A percentile compares a stretch with the other conserved stretches of the same genome.
phyloP scores from a whole-genome alignment of 53 echinoderm and acorn worm genomes.

The Arbacia lixula region DNA sequence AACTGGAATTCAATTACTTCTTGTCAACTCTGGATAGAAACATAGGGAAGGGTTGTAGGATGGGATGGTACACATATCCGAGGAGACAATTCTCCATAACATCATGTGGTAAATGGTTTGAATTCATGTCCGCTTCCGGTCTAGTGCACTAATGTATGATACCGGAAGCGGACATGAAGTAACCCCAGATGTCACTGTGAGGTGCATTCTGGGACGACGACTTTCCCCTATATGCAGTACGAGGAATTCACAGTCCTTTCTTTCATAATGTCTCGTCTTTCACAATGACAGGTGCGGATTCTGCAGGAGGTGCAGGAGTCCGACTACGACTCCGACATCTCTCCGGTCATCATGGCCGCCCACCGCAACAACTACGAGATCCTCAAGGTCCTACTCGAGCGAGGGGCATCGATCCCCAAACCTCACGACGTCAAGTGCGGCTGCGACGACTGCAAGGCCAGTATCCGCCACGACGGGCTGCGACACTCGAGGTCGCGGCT shows the following conservation, averaged over 20 bases:
- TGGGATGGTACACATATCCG: too few relatives aligned
- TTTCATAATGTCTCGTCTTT: neutral
- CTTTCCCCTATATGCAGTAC: too few relatives aligned
- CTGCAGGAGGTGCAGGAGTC: slow-evolving; percentile 86
- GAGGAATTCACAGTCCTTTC: neutral
- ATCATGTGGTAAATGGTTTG: too few relatives aligned
- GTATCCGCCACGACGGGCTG: slow-evolving; percentile 93
- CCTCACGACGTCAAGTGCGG: slow-evolving; percentile 98
- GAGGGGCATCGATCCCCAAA: slow-evolving; percentile 97
- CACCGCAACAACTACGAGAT: slow-evolving; percentile 99
- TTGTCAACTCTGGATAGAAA: too few relatives aligned
- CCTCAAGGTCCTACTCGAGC: slow-evolving; percentile 85
- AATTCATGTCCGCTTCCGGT: too few relatives aligned
- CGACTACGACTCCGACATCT: slow-evolving; percentile 94
- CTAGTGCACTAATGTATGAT: too few relatives aligned
- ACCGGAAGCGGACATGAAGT: too few relatives aligned
- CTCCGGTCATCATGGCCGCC: slow-evolving; percentile 93
- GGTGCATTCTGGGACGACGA: too few relatives aligned
- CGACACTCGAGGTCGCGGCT: slow-evolving; percentile 93
- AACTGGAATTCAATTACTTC: too few relatives aligned
- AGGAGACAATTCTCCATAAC: too few relatives aligned
- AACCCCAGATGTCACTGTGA: too few relatives aligned
- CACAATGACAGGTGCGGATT: slow-evolving; percentile 76
- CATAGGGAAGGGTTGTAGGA: too few relatives aligned
- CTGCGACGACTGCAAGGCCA: slow-evolving; percentile 94